Base-by-base conservation (phyloP, 2,113 vertebrate genomes). In the Percina caprodes region DNA sequence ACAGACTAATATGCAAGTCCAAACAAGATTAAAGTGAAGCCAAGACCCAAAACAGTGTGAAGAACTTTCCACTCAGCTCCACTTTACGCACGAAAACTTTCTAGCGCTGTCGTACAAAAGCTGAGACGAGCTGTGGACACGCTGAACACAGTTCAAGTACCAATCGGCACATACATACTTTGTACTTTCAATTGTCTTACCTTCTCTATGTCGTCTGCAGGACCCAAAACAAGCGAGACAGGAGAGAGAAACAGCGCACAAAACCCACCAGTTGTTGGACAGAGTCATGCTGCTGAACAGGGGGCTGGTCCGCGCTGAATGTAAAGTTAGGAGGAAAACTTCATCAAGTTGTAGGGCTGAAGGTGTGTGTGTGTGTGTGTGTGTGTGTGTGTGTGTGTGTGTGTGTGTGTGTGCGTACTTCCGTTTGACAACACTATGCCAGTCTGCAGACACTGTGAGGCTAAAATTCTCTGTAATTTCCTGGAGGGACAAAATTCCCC, bases 401-500 rank as follows among this genome's bases (percentile, higher is more conserved):
- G 67, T 5, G 67, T 13, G 62, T 18, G 63, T 58, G 85, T 79
- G 85, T 51, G 90, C 61, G 91, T 46, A 88, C 91, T 94, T 92
- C 92, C 92, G 85, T 77, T 59, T 77, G 83, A 92, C 92, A 88
- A 88, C 55, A 19, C 30, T 0, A 16, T 48, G 39, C 5, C 45
- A 5, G 15, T 60, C 42, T 56, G 33, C 11, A 21, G 46, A n/a
- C 19, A 26, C 10, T 6, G 39, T n/a, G 45, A 42, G 82, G 73
- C 18, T 62, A 10, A 77, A 77, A 73, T 61, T 68, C 15, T 5
- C 55, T 48, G 2, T 56, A 56, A 78, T 88, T 85, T 84, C 87
- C 61, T 62, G 35, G 8, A 21, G 9, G 39, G 18, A 39, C 4
- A 51, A 49, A 6, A 23, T 35, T n/a, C 15, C 24, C 10, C 6